Conservation (phyloP, 2,888 invertebrate species). For the Acronicta aceris region DNA sequence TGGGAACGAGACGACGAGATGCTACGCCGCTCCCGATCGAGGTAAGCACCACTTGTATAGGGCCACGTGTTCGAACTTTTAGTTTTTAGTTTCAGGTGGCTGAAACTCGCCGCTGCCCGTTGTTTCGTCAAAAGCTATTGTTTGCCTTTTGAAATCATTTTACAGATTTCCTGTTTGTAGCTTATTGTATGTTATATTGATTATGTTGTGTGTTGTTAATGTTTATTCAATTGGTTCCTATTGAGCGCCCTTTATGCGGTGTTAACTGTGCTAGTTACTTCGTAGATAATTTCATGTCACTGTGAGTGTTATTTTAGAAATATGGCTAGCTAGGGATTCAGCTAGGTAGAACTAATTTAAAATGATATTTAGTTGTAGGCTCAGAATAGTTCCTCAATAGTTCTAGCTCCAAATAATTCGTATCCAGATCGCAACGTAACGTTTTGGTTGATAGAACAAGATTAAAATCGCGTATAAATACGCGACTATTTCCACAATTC, state of each 20-base stretch:
- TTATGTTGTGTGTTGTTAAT: constrained; percentile 43
- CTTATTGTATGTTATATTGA: constrained; percentile 40
- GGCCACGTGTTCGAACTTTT: constrained; percentile 84
- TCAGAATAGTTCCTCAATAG: too few relatives aligned
- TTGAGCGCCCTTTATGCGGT: constrained; percentile 20
- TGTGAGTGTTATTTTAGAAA: too few relatives aligned
- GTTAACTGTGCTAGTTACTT: constrained; percentile 7
- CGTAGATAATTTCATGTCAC: not conserved
- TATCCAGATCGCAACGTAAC: not conserved
- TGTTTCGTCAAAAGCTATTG: constrained; percentile 59
- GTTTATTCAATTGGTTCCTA: constrained; percentile 31
- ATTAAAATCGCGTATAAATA: too few relatives aligned
- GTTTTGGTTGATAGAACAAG: too few relatives aligned
- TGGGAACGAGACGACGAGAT: constrained; percentile 87
- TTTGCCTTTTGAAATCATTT: constrained; percentile 42
- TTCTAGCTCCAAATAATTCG: not conserved
- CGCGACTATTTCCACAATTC: too few relatives aligned
- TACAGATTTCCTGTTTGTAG: constrained; percentile 38
- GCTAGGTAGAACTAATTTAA: not conserved
- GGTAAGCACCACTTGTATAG: constrained; percentile 83
- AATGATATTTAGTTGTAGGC: not conserved
- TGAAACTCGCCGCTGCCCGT: constrained; percentile 56
- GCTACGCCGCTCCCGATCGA: constrained; percentile 80
- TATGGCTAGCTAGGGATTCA: not conserved
- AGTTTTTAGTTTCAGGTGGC: constrained; percentile 66